These are phyloP conservation scores for Steinernema carpocapsae DNA, from an alignment of 2,888 invertebrate species.

Conservation along the genomic window DNA sequence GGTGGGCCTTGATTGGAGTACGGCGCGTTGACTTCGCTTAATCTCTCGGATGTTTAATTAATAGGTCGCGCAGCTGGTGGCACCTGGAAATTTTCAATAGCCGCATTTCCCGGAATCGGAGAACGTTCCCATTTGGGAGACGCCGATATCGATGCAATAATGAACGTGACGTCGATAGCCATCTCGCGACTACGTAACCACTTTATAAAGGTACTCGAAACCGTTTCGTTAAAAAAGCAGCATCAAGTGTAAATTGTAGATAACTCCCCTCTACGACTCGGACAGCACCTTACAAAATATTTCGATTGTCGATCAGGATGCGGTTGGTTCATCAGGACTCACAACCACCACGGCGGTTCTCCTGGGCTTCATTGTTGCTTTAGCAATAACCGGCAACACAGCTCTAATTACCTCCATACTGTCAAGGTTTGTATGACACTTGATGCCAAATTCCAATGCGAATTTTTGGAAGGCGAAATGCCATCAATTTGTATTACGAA, in stretches of 20 bases:
- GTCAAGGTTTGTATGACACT: not conserved
- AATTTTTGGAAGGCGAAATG: no score
- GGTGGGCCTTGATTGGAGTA: no score
- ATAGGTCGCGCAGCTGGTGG: not conserved
- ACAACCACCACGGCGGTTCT: slow-evolving; percentile 16
- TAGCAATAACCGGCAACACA: not conserved
- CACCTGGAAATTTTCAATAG: no score
- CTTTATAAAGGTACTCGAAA: not conserved
- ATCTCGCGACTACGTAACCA: slow-evolving; percentile 8
- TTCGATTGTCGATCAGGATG: slow-evolving; percentile 17
- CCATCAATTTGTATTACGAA: no score
- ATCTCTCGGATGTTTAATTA: not conserved
- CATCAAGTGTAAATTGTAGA: not conserved
- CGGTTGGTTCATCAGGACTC: slow-evolving; percentile 5
- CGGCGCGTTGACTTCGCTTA: no score
- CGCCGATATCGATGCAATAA: not conserved
- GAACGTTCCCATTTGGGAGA: no score
- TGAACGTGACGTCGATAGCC: slow-evolving; percentile 7
- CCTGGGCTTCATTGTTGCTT: slow-evolving; percentile 21
- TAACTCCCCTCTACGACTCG: slow-evolving; percentile 12
- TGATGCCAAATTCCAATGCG: no score
- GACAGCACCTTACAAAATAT: not conserved
- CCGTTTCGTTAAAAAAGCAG: not conserved
- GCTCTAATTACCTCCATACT: slow-evolving; percentile 1
- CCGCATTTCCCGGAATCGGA: no score